phyloP scores from a whole-genome alignment of 2,797 vertebrate species.

The Danio albolineatus region DNA sequence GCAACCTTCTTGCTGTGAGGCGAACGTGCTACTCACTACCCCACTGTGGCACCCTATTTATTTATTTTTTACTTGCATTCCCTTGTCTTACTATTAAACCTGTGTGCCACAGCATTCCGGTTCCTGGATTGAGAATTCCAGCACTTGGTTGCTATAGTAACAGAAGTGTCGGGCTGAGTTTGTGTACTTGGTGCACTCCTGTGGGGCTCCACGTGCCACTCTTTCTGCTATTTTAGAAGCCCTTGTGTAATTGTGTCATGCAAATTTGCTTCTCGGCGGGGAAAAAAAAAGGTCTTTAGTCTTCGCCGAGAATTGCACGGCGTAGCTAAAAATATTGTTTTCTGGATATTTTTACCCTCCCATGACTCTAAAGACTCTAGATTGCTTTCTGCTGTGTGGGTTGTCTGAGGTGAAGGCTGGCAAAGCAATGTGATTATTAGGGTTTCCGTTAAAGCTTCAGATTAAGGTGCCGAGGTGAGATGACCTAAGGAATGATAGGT shows the following conservation, averaged over 20 bases:
- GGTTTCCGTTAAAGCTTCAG: neutral
- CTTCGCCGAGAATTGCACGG: neutral
- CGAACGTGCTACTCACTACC: no score
- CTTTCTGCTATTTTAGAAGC: conserved; percentile 70
- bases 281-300: conserved; percentile 26
- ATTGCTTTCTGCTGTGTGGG: conserved; percentile 36
- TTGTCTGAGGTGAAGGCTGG: conserved; percentile 25
- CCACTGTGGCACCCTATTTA: no score
- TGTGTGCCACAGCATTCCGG: conserved; percentile 3
- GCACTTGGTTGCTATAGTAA: conserved; percentile 80
- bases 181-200: conserved; percentile 70
- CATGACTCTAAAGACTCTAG: conserved; percentile 6
- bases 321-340: conserved; percentile 43
- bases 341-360: conserved; percentile 37
- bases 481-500: conserved; percentile 20
- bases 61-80: no score
- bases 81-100: conserved; percentile 55
- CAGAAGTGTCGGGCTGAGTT: conserved; percentile 68
- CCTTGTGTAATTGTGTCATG: conserved; percentile 65
- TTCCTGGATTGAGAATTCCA: conserved; percentile 69
- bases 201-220: conserved; percentile 69
- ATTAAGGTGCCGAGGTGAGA: conserved; percentile 1
- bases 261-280: conserved; percentile 40
- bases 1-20: no score
- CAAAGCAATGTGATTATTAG: conserved; percentile 28